phyloP scores from a whole-genome alignment of 2,797 vertebrate species.

The Eulemur coronatus region DNA sequence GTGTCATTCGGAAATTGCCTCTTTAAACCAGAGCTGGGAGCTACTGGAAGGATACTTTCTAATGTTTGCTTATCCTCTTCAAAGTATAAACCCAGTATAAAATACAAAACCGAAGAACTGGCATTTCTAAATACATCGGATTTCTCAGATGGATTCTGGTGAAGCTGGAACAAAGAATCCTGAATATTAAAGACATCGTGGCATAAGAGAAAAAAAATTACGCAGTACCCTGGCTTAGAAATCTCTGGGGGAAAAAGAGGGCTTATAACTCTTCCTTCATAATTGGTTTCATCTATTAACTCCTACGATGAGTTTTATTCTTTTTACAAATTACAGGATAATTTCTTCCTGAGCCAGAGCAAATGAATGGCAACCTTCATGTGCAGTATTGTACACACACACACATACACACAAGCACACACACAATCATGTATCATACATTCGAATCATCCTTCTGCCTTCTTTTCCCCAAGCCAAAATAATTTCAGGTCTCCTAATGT shows the following conservation, averaged over 20 bases:
- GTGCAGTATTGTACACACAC: background rate
- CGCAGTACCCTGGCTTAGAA: background rate
- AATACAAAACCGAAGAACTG: constrained; percentile 78
- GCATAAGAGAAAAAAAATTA: background rate
- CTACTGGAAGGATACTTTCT: constrained; percentile 83
- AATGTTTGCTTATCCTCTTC: constrained; percentile 86
- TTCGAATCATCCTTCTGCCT: background rate
- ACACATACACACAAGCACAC: background rate
- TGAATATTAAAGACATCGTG: constrained; percentile 72
- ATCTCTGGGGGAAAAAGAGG: background rate
- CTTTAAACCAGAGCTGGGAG: constrained; percentile 87
- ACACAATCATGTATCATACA: background rate
- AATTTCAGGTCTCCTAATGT: background rate
- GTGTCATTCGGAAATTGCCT: constrained; percentile 87
- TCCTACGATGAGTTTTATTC: background rate
- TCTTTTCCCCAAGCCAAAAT: constrained; percentile 13
- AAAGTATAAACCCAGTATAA: constrained; percentile 78
- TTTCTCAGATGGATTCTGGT: constrained; percentile 84
- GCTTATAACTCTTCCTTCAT: background rate
- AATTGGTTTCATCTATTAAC: background rate
- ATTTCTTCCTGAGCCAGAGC: background rate
- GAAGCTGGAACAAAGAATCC: constrained; percentile 85
- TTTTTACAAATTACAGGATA: background rate
- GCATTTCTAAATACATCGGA: constrained; percentile 77
- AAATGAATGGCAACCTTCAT: background rate